Evolutionary conservation across 2,888 invertebrate genomes (phyloP).

Genomic region (Himalopsyche tibetana): DNA sequence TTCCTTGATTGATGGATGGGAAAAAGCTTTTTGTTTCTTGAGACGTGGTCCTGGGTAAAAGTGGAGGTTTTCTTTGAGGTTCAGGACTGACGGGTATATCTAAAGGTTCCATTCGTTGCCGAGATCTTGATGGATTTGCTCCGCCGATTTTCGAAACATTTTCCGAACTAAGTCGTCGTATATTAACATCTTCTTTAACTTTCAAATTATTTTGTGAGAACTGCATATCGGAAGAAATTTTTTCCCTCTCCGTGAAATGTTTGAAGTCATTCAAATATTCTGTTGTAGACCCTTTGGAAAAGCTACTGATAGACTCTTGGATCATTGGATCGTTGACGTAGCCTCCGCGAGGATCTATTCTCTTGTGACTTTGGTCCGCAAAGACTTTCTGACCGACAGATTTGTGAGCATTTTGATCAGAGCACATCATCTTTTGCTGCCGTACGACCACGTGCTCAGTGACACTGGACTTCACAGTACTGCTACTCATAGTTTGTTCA

Average conservation of each 20-base stretch:
- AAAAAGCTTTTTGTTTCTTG: slow-evolving; percentile 66
- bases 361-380: slow-evolving; percentile 75
- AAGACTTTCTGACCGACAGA: slow-evolving; percentile 75
- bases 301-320: slow-evolving; percentile 74
- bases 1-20: slow-evolving; percentile 63
- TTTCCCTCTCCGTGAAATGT: slow-evolving; percentile 67
- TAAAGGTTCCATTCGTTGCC: slow-evolving; percentile 78
- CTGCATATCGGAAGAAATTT: slow-evolving; percentile 67
- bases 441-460: slow-evolving; percentile 68
- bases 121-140: slow-evolving; percentile 69
- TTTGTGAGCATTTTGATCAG: slow-evolving; percentile 73
- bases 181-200: slow-evolving; percentile 59
- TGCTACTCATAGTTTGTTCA: slow-evolving; percentile 64
- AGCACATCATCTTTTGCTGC: slow-evolving; percentile 70
- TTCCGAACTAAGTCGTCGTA: slow-evolving; percentile 58
- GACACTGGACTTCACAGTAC: slow-evolving; percentile 59
- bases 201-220: slow-evolving; percentile 55
- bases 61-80: slow-evolving; percentile 66
- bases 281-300: slow-evolving; percentile 73
- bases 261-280: slow-evolving; percentile 77
- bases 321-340: slow-evolving; percentile 76
- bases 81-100: slow-evolving; percentile 74
- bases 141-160: slow-evolving; percentile 72
- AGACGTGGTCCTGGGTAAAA: slow-evolving; percentile 67
- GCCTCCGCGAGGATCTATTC: slow-evolving; percentile 76